Evolutionary conservation across 1,140 invertebrate species (phyloP), one percentile per base, ranked within the genome.

Genomic region (Drosophila sp.): DNA sequence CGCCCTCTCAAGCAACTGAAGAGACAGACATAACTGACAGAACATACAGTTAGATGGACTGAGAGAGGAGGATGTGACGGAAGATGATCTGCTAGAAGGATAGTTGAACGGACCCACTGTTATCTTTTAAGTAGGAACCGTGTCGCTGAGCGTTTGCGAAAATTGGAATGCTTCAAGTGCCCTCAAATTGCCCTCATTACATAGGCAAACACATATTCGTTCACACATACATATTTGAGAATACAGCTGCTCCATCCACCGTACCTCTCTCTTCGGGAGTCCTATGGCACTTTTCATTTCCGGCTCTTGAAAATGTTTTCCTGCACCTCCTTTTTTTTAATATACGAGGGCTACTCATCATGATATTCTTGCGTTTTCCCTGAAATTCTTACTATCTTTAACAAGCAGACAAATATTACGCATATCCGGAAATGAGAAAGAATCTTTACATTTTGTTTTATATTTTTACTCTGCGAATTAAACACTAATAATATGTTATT

Each of bases 111-210:
- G 25, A 62, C 50, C 45, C 40, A 43, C 51, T 41, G 59, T 41
- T 66, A 38, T 72, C 57, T 56, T 65, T 63, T 50, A 65, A 64
- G 75, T 32, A 56, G 48, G 21, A 21, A 40, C 51, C 61, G 32
- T 27, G 43, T 45, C 66, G 32, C 21, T 71, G 70, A 72, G 74
- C 80, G 81, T 81, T 72, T 81, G 78, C 78, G 78, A 78, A 78
- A 87, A 87, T 87, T 87, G 82, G 87, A 87, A 87, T 87, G 82
- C 82, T 78, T 87, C 58, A 87, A 87, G 82, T 87, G 72, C 63
- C 65, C 82, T 87, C 82, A 87, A 87, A 87, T 87, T 87, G 82
- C 72, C 82, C 78, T 87, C 78, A 87, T 87, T 87, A 82, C 82
- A 81, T 86, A 86, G 82, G 76, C 78, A 86, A 78, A 81, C 82